Percentiles rank a stretch among this genome's conserved stretches.
Evolutionary conservation across 2,888 invertebrate genomes (phyloP).

Genomic region (Pseudococcus jackbeardsleyi): DNA sequence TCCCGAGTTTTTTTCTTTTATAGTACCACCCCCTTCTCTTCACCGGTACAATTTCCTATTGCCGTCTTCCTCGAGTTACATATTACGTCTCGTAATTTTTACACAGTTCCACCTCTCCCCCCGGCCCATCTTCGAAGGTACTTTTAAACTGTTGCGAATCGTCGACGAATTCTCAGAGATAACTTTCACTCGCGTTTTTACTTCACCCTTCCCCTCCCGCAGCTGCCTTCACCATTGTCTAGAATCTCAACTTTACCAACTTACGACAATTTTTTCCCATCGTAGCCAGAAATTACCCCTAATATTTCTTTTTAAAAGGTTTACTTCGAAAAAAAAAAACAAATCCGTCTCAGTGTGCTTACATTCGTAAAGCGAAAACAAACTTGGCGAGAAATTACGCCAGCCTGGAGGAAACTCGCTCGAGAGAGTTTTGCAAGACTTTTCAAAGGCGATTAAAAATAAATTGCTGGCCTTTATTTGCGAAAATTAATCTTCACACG

Average conservation of each 20-base stretch:
- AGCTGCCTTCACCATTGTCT: not conserved
- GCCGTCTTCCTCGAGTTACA: not conserved
- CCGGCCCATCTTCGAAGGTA: not conserved
- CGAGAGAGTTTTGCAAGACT: not conserved
- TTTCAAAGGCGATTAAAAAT: not conserved
- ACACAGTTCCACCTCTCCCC: not conserved
- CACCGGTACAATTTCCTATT: not conserved
- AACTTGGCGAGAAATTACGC: not conserved
- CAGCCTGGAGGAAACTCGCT: not conserved
- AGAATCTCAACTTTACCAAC: conserved; percentile 35
- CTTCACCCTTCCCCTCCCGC: not conserved
- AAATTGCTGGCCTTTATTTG: not conserved
- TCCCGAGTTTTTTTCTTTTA: conserved; percentile 20
- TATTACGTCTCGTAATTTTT: not conserved
- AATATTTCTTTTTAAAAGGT: conserved; percentile 56
- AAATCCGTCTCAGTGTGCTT: not conserved
- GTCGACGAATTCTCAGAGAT: conserved; percentile 43
- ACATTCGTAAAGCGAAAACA: not conserved
- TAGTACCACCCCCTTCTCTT: not conserved
- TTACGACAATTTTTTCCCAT: conserved; percentile 40
- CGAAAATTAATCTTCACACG: not conserved
- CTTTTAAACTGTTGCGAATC: conserved; percentile 51
- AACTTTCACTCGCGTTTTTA: not conserved
- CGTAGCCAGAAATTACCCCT: conserved; percentile 35
- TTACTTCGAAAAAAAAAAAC: not conserved